phyloP scores from a whole-genome alignment of 2,797 vertebrate species.

The Leptatherina wallacei region DNA sequence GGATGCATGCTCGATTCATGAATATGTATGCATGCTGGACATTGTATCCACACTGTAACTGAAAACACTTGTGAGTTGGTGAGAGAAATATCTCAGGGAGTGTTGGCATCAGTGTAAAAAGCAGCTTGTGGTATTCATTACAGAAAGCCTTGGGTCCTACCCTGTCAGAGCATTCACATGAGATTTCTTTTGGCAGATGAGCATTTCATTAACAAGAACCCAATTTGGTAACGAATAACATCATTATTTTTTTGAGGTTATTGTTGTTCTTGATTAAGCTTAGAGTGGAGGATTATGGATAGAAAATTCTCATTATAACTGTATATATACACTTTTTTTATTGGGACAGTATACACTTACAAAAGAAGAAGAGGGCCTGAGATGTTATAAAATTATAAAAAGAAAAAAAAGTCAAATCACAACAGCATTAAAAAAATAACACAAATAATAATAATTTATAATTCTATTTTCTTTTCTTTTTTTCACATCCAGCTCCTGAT shows the following conservation, averaged over 20 bases:
- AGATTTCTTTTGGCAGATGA: constrained; percentile 54
- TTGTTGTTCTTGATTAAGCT: constrained; percentile 28
- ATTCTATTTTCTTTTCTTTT: not conserved
- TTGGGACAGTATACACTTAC: too few species aligned
- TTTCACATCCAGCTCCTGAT: constrained; percentile 16
- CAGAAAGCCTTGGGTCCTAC: constrained; percentile 11
- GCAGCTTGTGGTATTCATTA: constrained; percentile 32
- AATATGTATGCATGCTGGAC: constrained; percentile 56
- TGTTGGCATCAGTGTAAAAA: constrained; percentile 35
- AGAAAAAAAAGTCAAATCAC: too few species aligned
- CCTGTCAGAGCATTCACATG: constrained; percentile 15
- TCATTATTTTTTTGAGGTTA: constrained; percentile 36
- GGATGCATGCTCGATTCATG: constrained; percentile 54
- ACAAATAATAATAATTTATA: too few species aligned
- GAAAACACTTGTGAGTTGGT: constrained; percentile 20
- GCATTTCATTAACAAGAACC: constrained; percentile 59
- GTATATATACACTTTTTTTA: constrained; percentile 46
- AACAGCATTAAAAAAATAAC: too few species aligned
- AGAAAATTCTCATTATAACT: constrained; percentile 51
- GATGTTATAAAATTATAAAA: too few species aligned
- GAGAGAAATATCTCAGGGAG: constrained; percentile 33
- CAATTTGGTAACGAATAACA: constrained; percentile 45
- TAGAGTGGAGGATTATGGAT: constrained; percentile 35
- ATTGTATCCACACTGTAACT: constrained; percentile 27
- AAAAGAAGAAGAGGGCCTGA: too few species aligned